Evolutionary conservation across 2,113 vertebrate genomes (phyloP).

Genomic region (Microcebus jonahi): DNA sequence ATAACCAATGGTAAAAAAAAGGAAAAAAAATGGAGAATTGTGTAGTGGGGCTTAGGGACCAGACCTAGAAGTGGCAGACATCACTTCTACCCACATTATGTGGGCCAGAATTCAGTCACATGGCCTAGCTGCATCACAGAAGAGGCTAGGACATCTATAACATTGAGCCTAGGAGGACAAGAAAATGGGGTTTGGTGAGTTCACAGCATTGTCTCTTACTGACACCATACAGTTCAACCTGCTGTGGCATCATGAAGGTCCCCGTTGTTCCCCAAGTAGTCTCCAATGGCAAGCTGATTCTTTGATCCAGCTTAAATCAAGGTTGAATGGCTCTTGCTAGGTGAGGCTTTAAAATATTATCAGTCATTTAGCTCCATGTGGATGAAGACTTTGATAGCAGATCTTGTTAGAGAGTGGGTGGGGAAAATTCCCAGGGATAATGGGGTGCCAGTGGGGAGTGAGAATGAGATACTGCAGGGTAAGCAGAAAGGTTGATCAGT

Average conservation of each 20-base stretch:
- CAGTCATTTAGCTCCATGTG: neutral
- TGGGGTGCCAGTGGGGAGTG: neutral
- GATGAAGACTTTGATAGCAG: conserved; percentile 24
- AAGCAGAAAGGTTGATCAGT: neutral
- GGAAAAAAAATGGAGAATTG: neutral
- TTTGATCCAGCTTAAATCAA: neutral
- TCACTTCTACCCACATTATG: neutral
- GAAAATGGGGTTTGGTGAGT: neutral
- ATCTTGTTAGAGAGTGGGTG: neutral
- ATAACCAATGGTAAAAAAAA: neutral
- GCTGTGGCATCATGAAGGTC: neutral
- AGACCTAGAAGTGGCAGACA: neutral
- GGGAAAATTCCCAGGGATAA: neutral
- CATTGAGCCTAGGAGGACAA: neutral
- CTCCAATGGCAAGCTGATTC: neutral
- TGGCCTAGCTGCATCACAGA: neutral
- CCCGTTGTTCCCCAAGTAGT: neutral
- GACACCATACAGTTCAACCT: neutral
- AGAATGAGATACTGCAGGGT: neutral
- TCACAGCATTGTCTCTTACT: neutral
- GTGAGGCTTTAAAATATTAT: neutral
- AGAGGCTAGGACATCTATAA: neutral
- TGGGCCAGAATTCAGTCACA: neutral
- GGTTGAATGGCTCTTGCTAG: neutral
- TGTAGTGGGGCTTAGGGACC: neutral